Percentiles rank a stretch among this genome's conserved stretches.
phyloP scores from a whole-genome alignment of 2,113 vertebrate genomes.

The Cinclus mexicanus region DNA sequence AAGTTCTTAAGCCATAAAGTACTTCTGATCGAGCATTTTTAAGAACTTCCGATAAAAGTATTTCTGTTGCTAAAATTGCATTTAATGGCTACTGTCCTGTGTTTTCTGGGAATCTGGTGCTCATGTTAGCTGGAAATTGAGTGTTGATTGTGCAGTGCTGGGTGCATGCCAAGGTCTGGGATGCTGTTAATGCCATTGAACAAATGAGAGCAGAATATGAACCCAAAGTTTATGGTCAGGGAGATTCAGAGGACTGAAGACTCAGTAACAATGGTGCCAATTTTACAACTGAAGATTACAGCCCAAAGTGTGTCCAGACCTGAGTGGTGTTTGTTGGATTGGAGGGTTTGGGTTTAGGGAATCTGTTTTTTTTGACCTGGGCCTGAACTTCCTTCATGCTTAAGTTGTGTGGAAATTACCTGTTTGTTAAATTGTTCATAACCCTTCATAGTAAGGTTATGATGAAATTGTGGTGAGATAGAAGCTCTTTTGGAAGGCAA shows the following conservation, averaged over 20 bases:
- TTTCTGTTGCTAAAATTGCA: not conserved
- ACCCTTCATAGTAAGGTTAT: not conserved
- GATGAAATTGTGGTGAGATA: not conserved
- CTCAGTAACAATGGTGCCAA: not conserved
- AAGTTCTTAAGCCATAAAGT: not conserved
- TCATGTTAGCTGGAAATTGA: not conserved
- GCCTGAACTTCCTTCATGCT: not conserved
- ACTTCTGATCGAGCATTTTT: not conserved
- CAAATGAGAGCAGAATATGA: not conserved
- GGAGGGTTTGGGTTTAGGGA: not conserved
- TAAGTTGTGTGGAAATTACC: not conserved
- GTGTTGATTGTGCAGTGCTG: not conserved
- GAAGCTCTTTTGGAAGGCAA: not conserved
- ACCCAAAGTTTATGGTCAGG: not conserved
- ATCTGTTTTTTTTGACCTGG: not conserved
- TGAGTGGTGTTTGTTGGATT: not conserved
- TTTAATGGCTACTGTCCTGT: not conserved
- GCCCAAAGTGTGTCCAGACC: not conserved
- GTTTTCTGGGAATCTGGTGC: not conserved
- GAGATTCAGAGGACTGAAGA: not conserved
- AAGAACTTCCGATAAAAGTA: not conserved
- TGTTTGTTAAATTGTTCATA: not conserved
- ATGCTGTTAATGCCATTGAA: not conserved
- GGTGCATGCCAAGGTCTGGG: not conserved
- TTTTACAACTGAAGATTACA: not conserved